Percentiles rank a stretch among this genome's conserved stretches.
Evolutionary conservation across 1,140 invertebrate species (phyloP).

Genomic region (Drosophila willistoni): DNA sequence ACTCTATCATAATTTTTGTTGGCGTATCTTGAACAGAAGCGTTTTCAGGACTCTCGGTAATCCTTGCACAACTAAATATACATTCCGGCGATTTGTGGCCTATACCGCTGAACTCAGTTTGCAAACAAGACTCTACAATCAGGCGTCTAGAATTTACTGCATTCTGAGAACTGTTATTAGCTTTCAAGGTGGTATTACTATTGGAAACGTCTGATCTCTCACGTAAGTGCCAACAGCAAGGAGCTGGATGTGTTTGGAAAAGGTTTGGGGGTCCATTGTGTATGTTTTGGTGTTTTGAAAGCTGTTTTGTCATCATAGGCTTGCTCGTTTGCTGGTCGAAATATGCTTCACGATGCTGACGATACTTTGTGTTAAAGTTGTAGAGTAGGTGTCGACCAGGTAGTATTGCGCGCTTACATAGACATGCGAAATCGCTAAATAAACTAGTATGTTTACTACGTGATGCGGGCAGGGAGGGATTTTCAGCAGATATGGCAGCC

Average conservation of each 20-base stretch:
- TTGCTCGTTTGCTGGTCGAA: neutral
- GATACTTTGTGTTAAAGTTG: slow-evolving; percentile 26
- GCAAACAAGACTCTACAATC: neutral
- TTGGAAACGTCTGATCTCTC: neutral
- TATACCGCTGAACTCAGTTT: neutral
- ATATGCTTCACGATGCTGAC: neutral
- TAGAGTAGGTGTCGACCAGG: slow-evolving; percentile 56
- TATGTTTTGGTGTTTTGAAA: neutral
- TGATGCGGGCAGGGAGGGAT: neutral
- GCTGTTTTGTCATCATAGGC: too few relatives aligned
- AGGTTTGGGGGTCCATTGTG: neutral
- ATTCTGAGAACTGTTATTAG: neutral
- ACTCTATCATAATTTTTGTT: neutral
- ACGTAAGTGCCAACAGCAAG: slow-evolving; percentile 16
- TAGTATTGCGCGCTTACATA: slow-evolving; percentile 32
- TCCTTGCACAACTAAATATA: neutral
- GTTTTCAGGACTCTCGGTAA: neutral
- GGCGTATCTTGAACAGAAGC: neutral
- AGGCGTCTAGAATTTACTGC: neutral
- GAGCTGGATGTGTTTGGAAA: slow-evolving; percentile 16
- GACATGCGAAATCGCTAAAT: slow-evolving; percentile 14
- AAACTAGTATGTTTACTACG: slow-evolving; percentile 1
- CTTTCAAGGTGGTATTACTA: slow-evolving; percentile 4
- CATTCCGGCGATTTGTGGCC: neutral
- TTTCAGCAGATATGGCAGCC: too few relatives aligned